Evolutionary conservation across 2,797 vertebrate genomes (phyloP).

Genomic region (Mallotus villosus): DNA sequence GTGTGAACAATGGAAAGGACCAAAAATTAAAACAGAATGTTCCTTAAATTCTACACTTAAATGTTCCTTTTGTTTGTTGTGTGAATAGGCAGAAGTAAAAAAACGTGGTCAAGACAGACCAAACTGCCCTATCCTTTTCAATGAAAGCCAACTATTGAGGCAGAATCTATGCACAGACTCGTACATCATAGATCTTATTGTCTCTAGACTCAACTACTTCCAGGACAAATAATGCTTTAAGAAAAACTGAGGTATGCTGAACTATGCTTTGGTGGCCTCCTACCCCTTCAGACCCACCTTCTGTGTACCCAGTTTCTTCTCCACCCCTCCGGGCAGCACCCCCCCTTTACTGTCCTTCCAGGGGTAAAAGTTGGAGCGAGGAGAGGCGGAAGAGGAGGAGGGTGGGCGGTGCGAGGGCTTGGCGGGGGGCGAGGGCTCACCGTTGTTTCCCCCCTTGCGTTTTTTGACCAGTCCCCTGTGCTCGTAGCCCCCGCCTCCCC

Average conservation of each 20-base stretch:
- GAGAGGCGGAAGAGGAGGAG: slow-evolving; percentile 63
- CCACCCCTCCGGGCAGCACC: slow-evolving; percentile 73
- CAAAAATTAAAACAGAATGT: not conserved
- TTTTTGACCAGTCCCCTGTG: slow-evolving; percentile 85
- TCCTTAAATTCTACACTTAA: not conserved
- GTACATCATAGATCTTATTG: not conserved
- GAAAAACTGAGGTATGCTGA: not conserved
- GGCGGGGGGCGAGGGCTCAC: slow-evolving; percentile 72
- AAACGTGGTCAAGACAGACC: not conserved
- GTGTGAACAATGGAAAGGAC: not conserved
- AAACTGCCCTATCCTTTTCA: not conserved
- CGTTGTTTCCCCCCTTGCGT: slow-evolving; percentile 72
- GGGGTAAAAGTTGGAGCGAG: slow-evolving; percentile 76
- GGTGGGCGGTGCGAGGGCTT: slow-evolving; percentile 77
- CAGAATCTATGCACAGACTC: not conserved
- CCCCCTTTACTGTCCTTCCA: slow-evolving; percentile 82
- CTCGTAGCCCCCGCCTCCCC: slow-evolving; percentile 70
- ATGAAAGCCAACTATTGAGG: not conserved
- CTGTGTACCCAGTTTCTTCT: slow-evolving; percentile 86
- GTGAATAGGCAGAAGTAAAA: not conserved
- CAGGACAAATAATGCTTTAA: not conserved
- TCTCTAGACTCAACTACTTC: not conserved
- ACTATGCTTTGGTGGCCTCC: too few species aligned
- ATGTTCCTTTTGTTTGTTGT: not conserved
- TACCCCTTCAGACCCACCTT: slow-evolving; percentile 75